Evolutionary conservation across 2,113 vertebrate species (phyloP), one percentile per base, ranked within the genome.

Genomic region (Harpagus bidentatus): DNA sequence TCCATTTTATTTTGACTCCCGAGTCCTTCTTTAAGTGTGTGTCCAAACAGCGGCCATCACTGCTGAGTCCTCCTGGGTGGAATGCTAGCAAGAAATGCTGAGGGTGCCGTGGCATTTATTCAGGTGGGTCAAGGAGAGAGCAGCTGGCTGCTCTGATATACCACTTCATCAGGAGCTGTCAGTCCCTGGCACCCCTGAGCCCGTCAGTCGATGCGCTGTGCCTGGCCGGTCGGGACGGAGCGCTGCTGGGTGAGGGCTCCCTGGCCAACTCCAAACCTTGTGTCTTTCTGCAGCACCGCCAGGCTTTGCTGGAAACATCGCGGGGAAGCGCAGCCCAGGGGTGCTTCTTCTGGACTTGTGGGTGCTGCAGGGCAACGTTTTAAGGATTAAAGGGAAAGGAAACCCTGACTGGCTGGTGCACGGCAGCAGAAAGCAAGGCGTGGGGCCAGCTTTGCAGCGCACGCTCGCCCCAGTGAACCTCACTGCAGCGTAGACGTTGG

Each of bases 241-340:
- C 32, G 38, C 34, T 0, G 0, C 55, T 22, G 38, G 19, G 9
- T 1, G 10, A 67, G 32, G 47, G 38, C 29, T 82, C 42, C n/a
- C 74, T 81, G 53, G 42, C 42, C 42, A n/a, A 0, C 50, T 79
- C 50, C 32, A n/a, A 18, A 82, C 43, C 29, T 55, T 13, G 7
- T 31, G 26, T 38, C n/a, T 78, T 89, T 79, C 47, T 73, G 56
- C 45, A 66, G 34, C 34, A 28, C 6, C 2, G 2, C 25, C 22
- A 74, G 72, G 29, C 48, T 93, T 61, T 58, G 36, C 25, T 63
- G 83, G 63, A 52, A 63, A 23, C 42, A 38, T 18, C 0, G 1
- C 20, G 34, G 50, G 31, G 61, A 86, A 59, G 40, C 0, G 0
- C 17, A 82, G n/a, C 66, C 73, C 2, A 1, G 23, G 31, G 32